Evolutionary conservation across 2,797 vertebrate genomes (phyloP).

Genomic region (Platyrinchus mystaceus): DNA sequence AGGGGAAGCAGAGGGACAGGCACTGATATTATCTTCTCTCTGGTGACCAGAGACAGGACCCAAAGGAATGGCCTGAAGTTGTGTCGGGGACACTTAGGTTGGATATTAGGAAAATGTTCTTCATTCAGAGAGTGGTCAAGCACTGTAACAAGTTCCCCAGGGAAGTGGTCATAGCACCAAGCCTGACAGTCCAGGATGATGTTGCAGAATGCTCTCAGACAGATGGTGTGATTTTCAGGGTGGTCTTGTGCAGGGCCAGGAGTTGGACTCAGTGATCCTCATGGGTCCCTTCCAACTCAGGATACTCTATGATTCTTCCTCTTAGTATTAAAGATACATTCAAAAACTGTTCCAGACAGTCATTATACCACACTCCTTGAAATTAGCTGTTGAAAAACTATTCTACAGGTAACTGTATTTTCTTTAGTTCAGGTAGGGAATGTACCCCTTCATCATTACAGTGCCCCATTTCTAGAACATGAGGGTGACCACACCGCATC

Average conservation of each 20-base stretch:
- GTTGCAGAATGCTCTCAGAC: not conserved
- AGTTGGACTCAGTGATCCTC: not conserved
- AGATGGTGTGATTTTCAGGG: not conserved
- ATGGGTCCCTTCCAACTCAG: not conserved
- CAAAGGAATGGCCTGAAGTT: not conserved
- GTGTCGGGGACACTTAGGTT: not conserved
- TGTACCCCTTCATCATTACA: not conserved
- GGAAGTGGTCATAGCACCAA: not conserved
- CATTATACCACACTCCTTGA: not conserved
- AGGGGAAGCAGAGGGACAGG: not conserved
- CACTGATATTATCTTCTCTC: not conserved
- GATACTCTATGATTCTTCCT: not conserved
- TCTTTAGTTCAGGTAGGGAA: not conserved
- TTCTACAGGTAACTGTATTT: not conserved
- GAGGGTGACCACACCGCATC: not conserved
- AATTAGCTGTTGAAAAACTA: not conserved
- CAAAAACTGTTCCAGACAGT: not conserved
- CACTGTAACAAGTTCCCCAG: not conserved
- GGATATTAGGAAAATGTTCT: not conserved
- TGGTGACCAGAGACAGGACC: not conserved
- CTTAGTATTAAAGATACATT: not conserved
- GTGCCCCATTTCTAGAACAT: not conserved
- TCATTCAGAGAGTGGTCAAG: rapidly evolving
- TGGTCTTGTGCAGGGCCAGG: not conserved
- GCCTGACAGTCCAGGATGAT: not conserved